These are phyloP conservation scores for Xenus cinereus DNA, from an alignment of 2,113 vertebrate species.

Conservation along the genomic window DNA sequence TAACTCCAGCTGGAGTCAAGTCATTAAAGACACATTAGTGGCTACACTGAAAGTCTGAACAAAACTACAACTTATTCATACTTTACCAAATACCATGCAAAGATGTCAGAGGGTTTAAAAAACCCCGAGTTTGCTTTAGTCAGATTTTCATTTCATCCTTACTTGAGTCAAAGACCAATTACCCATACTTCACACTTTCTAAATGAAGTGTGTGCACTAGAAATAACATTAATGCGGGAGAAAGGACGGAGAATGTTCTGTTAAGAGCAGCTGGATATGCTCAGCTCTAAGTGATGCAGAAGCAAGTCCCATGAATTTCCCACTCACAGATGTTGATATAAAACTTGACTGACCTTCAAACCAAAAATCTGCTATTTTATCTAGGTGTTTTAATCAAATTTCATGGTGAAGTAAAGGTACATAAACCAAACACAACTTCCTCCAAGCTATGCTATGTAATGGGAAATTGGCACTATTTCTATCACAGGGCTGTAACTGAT, in stretches of 20 bases:
- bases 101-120: neutral
- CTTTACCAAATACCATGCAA: neutral
- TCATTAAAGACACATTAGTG: neutral
- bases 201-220: neutral
- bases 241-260: neutral
- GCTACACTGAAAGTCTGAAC: neutral
- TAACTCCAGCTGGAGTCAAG: neutral
- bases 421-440: neutral
- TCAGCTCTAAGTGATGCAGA: neutral
- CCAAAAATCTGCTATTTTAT: neutral
- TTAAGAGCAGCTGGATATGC: neutral
- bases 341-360: neutral
- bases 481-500: neutral
- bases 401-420: constrained; percentile 49
- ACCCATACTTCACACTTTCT: neutral
- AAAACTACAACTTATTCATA: neutral
- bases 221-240: neutral
- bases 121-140: neutral
- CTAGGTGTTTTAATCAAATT: constrained; percentile 34
- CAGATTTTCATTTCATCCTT: neutral
- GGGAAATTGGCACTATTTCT: constrained; percentile 19
- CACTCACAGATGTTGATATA: neutral
- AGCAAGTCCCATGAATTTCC: neutral
- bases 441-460: constrained; percentile 17
- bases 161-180: neutral